phyloP scores from a whole-genome alignment of 2,888 invertebrate species.

The Trypoxylon attenuatum region DNA sequence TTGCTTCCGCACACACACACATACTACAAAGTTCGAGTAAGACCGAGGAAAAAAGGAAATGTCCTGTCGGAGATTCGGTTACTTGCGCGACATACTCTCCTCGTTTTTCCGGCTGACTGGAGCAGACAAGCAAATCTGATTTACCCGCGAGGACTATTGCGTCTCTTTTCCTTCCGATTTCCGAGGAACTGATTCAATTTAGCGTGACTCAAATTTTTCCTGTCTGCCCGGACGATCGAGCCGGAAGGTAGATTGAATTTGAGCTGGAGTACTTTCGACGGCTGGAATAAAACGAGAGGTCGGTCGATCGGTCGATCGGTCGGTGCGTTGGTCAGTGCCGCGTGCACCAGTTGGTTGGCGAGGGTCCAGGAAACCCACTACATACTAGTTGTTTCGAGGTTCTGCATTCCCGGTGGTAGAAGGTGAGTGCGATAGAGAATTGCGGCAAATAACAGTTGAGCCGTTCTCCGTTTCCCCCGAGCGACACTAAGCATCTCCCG shows the following conservation, averaged over 20 bases:
- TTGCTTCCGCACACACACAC: too few relatives aligned
- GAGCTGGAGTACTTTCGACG: slow-evolving; percentile 15
- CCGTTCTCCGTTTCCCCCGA: slow-evolving; percentile 24
- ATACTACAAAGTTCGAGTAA: too few relatives aligned
- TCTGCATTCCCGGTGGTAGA: slow-evolving; percentile 25
- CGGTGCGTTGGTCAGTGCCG: slow-evolving; percentile 2
- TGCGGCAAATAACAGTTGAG: slow-evolving; percentile 49
- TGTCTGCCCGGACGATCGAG: slow-evolving; percentile 21
- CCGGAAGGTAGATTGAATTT: slow-evolving; percentile 51
- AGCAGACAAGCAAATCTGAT: too few relatives aligned
- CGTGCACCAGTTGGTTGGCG: slow-evolving; percentile 49
- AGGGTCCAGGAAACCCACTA: slow-evolving; percentile 56
- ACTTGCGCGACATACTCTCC: too few relatives aligned
- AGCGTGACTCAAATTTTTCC: slow-evolving; percentile 23
- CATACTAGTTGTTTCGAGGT: slow-evolving; percentile 41
- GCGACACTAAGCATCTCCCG: slow-evolving; percentile 62
- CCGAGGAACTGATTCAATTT: slow-evolving; percentile 1
- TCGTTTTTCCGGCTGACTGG: too few relatives aligned
- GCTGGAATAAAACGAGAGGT: slow-evolving; percentile 9
- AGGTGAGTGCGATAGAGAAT: slow-evolving; percentile 53
- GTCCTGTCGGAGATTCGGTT: too few relatives aligned
- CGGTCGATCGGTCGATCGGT: too few relatives aligned
- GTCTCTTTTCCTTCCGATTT: neutral
- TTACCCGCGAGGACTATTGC: too few relatives aligned
- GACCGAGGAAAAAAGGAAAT: too few relatives aligned